phyloP scores from a whole-genome alignment of 2,113 vertebrate species.

The Chaetodon auriga region DNA sequence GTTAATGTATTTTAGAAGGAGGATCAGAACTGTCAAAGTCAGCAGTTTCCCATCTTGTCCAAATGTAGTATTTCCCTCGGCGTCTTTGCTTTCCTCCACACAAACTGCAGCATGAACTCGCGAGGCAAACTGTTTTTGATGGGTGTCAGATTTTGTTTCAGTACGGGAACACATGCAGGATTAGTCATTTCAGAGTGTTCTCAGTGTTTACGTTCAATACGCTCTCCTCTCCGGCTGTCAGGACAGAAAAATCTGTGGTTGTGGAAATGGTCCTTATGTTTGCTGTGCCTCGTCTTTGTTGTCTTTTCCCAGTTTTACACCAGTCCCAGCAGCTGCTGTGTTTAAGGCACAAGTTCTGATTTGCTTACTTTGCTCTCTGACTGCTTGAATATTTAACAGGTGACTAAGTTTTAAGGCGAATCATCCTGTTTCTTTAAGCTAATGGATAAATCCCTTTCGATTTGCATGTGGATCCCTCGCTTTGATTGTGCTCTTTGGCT shows the following conservation, averaged over 20 bases:
- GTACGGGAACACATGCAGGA: background rate
- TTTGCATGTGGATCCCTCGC: background rate
- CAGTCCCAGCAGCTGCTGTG: background rate
- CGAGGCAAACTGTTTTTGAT: background rate
- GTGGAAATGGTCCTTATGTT: background rate
- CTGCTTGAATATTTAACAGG: slow-evolving; percentile 19
- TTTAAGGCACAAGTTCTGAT: background rate
- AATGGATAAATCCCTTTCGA: background rate
- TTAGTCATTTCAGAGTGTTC: background rate
- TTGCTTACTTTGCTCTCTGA: slow-evolving; percentile 8
- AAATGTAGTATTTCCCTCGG: too few relatives aligned
- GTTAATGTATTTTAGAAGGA: too few relatives aligned
- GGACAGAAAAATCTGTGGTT: background rate
- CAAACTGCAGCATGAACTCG: too few relatives aligned
- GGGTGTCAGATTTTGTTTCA: background rate
- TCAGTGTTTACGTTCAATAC: too few relatives aligned
- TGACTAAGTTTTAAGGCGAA: background rate
- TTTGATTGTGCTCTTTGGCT: slow-evolving; percentile 25
- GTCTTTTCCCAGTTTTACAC: too few relatives aligned
- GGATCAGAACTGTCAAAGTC: too few relatives aligned
- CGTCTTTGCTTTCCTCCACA: too few relatives aligned
- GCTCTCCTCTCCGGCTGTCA: too few relatives aligned
- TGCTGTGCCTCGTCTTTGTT: background rate
- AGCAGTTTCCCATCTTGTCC: too few relatives aligned
- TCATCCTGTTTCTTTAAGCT: slow-evolving; percentile 29